phyloP scores from a whole-genome alignment of 1,140 invertebrate genomes.

The Ostrea edulis region DNA sequence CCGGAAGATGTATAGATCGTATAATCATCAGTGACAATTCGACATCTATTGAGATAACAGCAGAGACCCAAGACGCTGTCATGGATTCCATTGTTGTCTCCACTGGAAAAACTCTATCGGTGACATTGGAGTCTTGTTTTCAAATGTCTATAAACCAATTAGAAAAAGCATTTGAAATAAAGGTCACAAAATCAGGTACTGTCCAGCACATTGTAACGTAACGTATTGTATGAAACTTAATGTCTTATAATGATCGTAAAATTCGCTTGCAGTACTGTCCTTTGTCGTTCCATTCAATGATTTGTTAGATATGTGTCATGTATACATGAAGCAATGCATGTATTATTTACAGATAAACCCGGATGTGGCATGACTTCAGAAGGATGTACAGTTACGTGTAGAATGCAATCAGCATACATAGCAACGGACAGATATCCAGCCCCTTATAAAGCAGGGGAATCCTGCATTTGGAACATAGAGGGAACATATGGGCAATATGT shows the following conservation, averaged over 20 bases:
- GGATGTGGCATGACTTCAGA: constrained; percentile 45
- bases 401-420: constrained; percentile 46
- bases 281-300: no score
- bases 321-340: neutral
- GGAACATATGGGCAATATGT: constrained; percentile 52
- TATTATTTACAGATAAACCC: constrained; percentile 43
- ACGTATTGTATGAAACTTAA: no score
- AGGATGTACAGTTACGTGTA: constrained; percentile 46
- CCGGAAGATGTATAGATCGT: constrained; percentile 37
- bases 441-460: constrained; percentile 4
- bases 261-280: no score
- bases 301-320: no score
- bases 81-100: neutral
- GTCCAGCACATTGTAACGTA: neutral
- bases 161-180: constrained; percentile 35
- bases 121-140: neutral
- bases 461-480: constrained; percentile 51
- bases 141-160: neutral
- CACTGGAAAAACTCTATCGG: neutral
- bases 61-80: neutral
- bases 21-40: constrained; percentile 15
- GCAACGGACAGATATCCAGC: constrained; percentile 46
- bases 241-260: no score
- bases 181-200: neutral
- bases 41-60: neutral